Evolutionary conservation across 2,888 invertebrate genomes (phyloP).

Genomic region (Protonemura montana): DNA sequence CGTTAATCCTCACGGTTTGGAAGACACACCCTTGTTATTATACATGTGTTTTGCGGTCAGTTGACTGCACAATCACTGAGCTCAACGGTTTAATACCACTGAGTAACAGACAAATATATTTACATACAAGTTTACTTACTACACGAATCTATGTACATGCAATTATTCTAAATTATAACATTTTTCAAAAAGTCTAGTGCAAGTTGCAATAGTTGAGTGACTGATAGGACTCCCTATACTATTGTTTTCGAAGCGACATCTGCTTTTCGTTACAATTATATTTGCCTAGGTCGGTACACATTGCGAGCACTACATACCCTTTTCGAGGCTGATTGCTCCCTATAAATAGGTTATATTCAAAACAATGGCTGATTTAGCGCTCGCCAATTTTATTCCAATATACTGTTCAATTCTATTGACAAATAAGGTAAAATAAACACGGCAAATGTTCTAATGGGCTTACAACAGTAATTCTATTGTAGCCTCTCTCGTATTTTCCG

Average conservation of each 20-base stretch:
- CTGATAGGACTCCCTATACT: not conserved
- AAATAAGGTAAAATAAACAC: constrained; percentile 29
- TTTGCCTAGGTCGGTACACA: constrained; percentile 22
- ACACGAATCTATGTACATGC: not conserved
- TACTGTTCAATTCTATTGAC: constrained; percentile 23
- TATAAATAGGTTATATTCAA: constrained; percentile 30
- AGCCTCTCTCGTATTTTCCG: not conserved
- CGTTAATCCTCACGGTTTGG: not conserved
- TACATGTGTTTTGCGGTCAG: not conserved
- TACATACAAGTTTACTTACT: constrained; percentile 3
- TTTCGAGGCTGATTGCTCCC: not conserved
- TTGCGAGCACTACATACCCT: not conserved
- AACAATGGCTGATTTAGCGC: constrained; percentile 30
- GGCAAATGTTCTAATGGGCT: constrained; percentile 9
- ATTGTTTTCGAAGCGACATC: not conserved
- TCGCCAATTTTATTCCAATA: constrained; percentile 20
- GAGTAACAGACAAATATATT: not conserved
- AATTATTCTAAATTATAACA: not conserved
- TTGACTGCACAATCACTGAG: not conserved
- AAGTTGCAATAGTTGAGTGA: not conserved
- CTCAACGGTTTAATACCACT: not conserved
- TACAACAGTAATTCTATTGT: constrained; percentile 1
- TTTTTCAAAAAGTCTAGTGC: not conserved
- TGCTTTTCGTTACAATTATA: not conserved
- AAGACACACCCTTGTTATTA: not conserved